Conservation (phyloP, 2,113 vertebrate species). For the Brachyhypopomus occidentalis region DNA sequence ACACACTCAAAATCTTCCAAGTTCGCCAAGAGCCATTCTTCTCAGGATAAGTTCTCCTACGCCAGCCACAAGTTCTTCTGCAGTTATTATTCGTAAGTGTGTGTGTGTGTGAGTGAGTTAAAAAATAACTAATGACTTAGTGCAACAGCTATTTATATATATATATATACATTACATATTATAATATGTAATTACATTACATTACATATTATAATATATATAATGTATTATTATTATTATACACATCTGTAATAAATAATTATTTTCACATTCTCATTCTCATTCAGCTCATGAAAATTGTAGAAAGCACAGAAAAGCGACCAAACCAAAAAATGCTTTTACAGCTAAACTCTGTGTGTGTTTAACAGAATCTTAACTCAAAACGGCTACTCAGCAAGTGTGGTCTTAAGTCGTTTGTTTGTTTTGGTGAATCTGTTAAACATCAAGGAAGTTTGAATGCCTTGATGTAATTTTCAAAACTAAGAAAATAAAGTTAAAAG, state of each 20-base stretch:
- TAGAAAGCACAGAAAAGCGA: background rate
- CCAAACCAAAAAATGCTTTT: background rate
- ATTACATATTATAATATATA: no score
- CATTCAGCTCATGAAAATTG: no score
- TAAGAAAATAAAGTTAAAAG: no score
- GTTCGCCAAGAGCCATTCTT: conserved; percentile 35
- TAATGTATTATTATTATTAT: no score
- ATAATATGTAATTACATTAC: no score
- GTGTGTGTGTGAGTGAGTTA: background rate
- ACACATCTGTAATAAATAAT: no score
- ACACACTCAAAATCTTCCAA: conserved; percentile 44
- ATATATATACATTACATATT: no score
- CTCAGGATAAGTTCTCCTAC: conserved; percentile 59
- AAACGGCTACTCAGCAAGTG: conserved; percentile 29
- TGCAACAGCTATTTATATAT: no score
- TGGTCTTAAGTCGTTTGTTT: background rate
- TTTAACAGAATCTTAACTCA: conserved; percentile 23
- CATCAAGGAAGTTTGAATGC: background rate
- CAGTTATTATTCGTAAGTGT: conserved; percentile 60
- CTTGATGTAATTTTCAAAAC: no score
- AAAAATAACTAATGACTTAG: no score
- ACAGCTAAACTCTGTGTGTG: background rate
- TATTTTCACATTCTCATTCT: no score
- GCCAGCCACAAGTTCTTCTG: conserved; percentile 51
- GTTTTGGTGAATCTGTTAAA: background rate